phyloP scores from a whole-genome alignment of 1,140 invertebrate genomes.

The Trichomalopsis sarcophagae region DNA sequence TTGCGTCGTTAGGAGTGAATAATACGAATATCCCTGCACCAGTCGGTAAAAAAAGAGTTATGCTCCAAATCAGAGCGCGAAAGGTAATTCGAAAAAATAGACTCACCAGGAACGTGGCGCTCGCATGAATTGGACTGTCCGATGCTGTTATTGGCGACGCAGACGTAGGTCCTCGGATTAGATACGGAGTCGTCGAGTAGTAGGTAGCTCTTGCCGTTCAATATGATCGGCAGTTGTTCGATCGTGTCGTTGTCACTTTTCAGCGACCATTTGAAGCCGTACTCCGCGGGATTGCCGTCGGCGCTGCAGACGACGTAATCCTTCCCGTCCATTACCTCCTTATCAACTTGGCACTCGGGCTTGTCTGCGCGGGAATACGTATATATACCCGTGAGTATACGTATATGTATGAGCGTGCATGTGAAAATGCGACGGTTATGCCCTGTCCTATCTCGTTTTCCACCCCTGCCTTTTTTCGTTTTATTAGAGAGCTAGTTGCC shows the following conservation, averaged over 20 bases:
- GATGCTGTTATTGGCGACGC: slow-evolving; percentile 88
- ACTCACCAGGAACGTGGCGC: slow-evolving; percentile 79
- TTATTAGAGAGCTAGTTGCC: not conserved
- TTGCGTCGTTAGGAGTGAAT: too few species aligned
- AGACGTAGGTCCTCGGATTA: slow-evolving; percentile 87
- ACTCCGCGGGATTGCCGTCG: slow-evolving; percentile 86
- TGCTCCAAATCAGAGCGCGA: not conserved
- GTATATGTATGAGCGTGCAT: not conserved
- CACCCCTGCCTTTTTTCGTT: not conserved
- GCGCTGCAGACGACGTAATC: slow-evolving; percentile 88
- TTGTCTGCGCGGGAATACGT: slow-evolving; percentile 79
- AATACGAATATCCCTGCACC: not conserved
- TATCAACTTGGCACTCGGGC: slow-evolving; percentile 88
- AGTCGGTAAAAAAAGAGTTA: not conserved
- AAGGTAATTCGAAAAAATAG: not conserved
- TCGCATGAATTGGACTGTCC: slow-evolving; percentile 86
- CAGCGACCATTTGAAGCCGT: slow-evolving; percentile 89
- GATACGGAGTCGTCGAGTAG: slow-evolving; percentile 80
- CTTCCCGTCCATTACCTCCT: slow-evolving; percentile 82
- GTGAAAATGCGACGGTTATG: slow-evolving; percentile 30
- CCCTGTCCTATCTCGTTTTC: not conserved
- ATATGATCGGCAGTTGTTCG: slow-evolving; percentile 71
- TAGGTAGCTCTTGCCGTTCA: slow-evolving; percentile 79
- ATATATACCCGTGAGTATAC: not conserved
- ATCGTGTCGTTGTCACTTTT: slow-evolving; percentile 88